Conservation (phyloP, 2,113 vertebrate genomes). For the Sinocyclocheilus maitianheensis region DNA sequence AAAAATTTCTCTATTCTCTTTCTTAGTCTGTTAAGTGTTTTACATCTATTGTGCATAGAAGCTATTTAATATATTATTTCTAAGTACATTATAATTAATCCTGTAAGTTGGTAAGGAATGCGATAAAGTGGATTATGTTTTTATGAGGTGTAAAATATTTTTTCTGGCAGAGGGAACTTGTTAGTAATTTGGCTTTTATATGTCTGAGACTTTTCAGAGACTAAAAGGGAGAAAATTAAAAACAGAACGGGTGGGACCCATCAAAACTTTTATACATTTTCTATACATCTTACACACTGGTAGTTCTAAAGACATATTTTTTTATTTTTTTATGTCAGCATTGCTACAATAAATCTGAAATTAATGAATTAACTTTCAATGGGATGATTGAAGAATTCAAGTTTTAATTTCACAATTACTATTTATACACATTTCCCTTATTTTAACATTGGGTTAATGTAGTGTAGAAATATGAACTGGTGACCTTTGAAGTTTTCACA, state of each 20-base stretch:
- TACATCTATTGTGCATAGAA: not conserved
- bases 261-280: not conserved
- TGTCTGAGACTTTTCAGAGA: not conserved
- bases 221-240: not conserved
- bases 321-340: not conserved
- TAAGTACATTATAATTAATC: not conserved
- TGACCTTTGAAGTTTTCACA: not conserved
- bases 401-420: not conserved
- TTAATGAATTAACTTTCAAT: not conserved
- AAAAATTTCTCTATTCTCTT: not conserved
- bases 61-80: not conserved
- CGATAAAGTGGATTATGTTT: conserved; percentile 23
- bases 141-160: not conserved
- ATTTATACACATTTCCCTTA: not conserved
- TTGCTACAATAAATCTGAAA: not conserved
- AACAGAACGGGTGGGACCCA: not conserved
- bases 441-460: not conserved
- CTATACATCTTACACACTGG: not conserved
- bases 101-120: conserved; percentile 33
- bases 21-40: not conserved
- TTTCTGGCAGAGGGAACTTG: not conserved
- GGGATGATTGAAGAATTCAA: not conserved
- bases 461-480: not conserved
- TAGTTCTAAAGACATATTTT: not conserved
- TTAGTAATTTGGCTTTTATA: not conserved